These are phyloP conservation scores for Atethmia centrago DNA, from an alignment of 2,888 invertebrate species.

Conservation along the genomic window DNA sequence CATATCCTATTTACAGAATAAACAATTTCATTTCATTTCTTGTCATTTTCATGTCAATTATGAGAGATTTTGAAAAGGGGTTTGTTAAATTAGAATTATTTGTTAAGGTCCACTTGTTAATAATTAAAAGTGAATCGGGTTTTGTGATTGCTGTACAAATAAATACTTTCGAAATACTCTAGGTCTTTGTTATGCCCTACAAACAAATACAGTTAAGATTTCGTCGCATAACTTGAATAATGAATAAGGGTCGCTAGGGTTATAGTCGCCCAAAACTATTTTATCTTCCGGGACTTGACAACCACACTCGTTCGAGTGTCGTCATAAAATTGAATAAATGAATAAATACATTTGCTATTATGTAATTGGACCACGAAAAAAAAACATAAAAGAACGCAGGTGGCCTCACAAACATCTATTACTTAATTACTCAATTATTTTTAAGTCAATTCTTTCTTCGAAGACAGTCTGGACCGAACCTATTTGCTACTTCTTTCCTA, in stretches of 20 bases:
- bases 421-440: not conserved
- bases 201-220: conserved; percentile 74
- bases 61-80: not conserved
- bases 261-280: conserved; percentile 76
- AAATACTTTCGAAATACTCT: conserved; percentile 18
- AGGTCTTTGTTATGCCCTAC: conserved; percentile 51
- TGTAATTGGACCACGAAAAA: conserved; percentile 56
- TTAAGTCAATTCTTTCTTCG: not conserved
- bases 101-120: conserved; percentile 6
- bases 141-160: conserved; percentile 1
- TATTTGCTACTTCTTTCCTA: not conserved
- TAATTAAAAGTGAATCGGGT: not conserved
- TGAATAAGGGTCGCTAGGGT: conserved; percentile 78
- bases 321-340: conserved; percentile 65
- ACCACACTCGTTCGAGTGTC: conserved; percentile 62
- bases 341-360: conserved; percentile 59
- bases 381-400: conserved; percentile 6
- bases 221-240: conserved; percentile 78
- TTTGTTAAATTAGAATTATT: conserved; percentile 5
- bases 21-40: too few species aligned
- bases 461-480: not conserved
- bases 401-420: not conserved
- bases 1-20: too few species aligned
- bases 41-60: not conserved
- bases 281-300: conserved; percentile 73